Evolutionary conservation across 1,140 invertebrate genomes (phyloP).

Genomic region (Caerostris extrusa): DNA sequence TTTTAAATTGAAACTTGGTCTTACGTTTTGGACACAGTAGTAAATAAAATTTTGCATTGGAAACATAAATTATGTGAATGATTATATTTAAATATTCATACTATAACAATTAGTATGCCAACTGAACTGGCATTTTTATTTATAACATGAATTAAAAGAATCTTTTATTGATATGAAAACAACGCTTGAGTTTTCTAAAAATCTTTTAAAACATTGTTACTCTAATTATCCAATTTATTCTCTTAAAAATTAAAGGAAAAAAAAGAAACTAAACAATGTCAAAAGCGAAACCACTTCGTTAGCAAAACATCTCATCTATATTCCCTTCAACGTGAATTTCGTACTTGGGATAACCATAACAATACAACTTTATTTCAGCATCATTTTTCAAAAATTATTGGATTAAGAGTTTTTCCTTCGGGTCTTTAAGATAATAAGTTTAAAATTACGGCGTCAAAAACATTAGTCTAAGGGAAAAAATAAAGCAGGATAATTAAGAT

Average conservation of each 20-base stretch:
- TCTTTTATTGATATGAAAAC: too few species aligned
- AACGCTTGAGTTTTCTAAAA: too few species aligned
- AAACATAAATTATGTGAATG: too few species aligned
- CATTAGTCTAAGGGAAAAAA: neutral
- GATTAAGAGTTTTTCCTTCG: neutral
- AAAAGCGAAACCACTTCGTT: neutral
- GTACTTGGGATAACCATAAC: neutral
- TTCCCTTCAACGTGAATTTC: too few species aligned
- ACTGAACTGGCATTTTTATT: too few species aligned
- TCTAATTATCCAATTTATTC: neutral
- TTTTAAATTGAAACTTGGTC: too few species aligned
- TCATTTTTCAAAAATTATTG: neutral
- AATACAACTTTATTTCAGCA: neutral
- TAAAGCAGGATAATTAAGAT: neutral
- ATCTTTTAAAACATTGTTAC: neutral
- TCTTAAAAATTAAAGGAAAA: neutral
- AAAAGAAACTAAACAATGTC: neutral
- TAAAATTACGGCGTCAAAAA: neutral
- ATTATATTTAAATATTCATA: too few species aligned
- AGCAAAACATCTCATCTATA: neutral
- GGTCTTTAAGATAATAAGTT: neutral
- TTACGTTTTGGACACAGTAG: too few species aligned
- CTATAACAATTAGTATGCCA: too few species aligned
- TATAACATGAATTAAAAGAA: too few species aligned
- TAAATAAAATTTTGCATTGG: too few species aligned